A percentile compares a stretch with the other conserved stretches of the same genome.
Evolutionary conservation across 2,888 invertebrate species (phyloP).

Genomic region (Erpobdella octoculata): DNA sequence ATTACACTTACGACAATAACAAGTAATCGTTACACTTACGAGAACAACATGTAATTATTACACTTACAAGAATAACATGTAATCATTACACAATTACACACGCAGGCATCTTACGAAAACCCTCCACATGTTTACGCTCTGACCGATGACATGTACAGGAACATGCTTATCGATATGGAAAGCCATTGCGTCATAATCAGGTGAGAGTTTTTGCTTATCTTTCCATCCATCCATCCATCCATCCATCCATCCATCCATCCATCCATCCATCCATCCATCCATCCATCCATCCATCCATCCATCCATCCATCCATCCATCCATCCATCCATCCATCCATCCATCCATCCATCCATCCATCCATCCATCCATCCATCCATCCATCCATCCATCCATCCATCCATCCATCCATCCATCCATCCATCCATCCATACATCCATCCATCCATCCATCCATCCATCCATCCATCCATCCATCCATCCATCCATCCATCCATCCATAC

Average conservation of each 20-base stretch:
- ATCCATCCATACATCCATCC: conserved; percentile 31
- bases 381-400: conserved; percentile 30
- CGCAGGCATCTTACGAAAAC: conserved; percentile 64
- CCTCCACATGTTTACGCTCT: conserved; percentile 65
- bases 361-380: background rate
- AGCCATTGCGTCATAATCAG: conserved; percentile 67
- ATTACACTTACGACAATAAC: background rate
- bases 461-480: conserved; percentile 30
- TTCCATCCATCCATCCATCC: background rate
- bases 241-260: conserved; percentile 30
- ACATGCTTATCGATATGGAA: conserved; percentile 65
- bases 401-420: background rate
- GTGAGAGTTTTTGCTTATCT: conserved; percentile 45
- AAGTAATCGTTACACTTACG: background rate
- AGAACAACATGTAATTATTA: background rate
- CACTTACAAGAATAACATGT: background rate
- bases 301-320: background rate
- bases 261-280: background rate
- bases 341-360: background rate
- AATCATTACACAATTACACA: background rate
- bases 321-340: conserved; percentile 30
- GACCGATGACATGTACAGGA: conserved; percentile 66
- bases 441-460: background rate
- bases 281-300: conserved; percentile 30
- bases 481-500: background rate